These are phyloP conservation scores for Coreius guichenoti DNA, from an alignment of 2,797 vertebrate genomes.

Conservation along the genomic window DNA sequence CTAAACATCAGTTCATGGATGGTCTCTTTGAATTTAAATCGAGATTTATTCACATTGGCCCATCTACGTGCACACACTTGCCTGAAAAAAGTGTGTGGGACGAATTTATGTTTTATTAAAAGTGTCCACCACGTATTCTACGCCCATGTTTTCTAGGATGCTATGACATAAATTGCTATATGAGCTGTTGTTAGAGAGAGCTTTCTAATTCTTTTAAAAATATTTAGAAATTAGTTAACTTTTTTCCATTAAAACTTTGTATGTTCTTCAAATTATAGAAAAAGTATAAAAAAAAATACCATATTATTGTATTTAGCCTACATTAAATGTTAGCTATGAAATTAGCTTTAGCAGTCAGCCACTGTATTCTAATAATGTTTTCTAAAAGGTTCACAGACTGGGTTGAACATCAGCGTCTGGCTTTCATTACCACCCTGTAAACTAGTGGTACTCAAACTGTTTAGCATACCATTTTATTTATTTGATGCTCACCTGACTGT, in stretches of 20 bases:
- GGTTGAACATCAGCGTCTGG: not conserved
- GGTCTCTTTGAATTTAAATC: not conserved
- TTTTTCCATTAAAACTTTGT: too few species aligned
- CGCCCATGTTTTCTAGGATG: not conserved
- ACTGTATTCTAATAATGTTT: not conserved
- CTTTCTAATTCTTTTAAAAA: not conserved
- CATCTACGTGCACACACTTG: too few species aligned
- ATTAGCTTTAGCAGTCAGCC: not conserved
- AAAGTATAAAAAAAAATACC: too few species aligned
- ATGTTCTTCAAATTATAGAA: too few species aligned
- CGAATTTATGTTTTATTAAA: not conserved
- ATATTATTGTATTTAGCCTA: not conserved
- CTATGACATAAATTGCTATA: not conserved
- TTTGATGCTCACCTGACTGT: slow-evolving; percentile 91
- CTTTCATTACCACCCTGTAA: not conserved
- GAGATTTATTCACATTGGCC: too few species aligned
- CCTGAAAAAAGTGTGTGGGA: too few species aligned
- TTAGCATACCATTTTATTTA: not conserved
- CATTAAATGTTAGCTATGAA: not conserved
- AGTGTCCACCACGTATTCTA: not conserved
- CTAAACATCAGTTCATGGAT: not conserved
- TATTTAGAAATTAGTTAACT: not conserved
- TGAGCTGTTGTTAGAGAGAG: not conserved
- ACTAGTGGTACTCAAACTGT: not conserved
- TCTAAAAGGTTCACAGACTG: not conserved